Conservation (phyloP, 2,113 vertebrate species). For the Mastomys natalensis region DNA sequence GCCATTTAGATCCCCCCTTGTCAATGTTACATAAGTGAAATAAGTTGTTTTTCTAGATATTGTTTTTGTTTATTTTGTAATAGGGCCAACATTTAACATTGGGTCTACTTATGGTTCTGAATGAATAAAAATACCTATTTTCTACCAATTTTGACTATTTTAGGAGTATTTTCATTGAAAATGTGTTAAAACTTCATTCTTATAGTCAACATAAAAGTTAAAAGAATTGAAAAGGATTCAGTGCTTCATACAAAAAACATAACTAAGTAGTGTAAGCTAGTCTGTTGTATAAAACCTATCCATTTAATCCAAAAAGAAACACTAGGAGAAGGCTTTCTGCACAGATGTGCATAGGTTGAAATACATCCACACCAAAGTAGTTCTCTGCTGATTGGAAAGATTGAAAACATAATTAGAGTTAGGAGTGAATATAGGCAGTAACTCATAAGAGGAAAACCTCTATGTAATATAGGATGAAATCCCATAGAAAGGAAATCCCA, state of each 20-base stretch:
- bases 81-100: neutral
- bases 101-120: neutral
- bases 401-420: neutral
- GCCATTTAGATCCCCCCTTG: neutral
- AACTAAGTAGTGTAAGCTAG: neutral
- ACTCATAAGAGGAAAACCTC: neutral
- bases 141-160: slow-evolving; percentile 20
- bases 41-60: neutral
- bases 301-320: slow-evolving; percentile 14
- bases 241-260: neutral
- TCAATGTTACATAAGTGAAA: neutral
- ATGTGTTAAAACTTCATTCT: slow-evolving; percentile 31
- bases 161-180: neutral
- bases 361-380: neutral
- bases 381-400: neutral
- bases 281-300: neutral
- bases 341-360: neutral
- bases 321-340: neutral
- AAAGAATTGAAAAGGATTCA: neutral
- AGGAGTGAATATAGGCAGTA: neutral
- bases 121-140: neutral
- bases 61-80: slow-evolving; percentile 1
- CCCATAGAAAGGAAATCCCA: neutral
- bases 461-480: neutral
- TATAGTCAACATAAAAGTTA: slow-evolving; percentile 50